Percentiles rank a stretch among this genome's conserved stretches.
phyloP scores from a whole-genome alignment of 2,888 invertebrate species.

The Drosophila macrospina region DNA sequence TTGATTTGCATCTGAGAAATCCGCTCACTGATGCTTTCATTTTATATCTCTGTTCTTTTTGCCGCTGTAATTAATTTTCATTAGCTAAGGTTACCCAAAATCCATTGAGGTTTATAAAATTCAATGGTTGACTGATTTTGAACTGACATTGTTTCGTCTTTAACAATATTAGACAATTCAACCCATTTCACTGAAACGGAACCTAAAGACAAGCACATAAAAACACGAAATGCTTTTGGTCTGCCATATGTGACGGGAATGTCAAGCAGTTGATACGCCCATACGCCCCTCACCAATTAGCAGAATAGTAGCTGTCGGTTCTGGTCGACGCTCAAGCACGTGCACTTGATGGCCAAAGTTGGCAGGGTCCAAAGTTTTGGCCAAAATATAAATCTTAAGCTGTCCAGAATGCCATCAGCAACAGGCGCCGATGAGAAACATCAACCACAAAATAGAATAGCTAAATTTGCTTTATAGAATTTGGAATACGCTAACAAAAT shows the following conservation, averaged over 20 bases:
- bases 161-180: slow-evolving; percentile 46
- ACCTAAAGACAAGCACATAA: slow-evolving; percentile 22
- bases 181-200: slow-evolving; percentile 43
- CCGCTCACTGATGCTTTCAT: slow-evolving; percentile 37
- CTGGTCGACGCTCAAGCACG: slow-evolving; percentile 58
- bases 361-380: slow-evolving; percentile 44
- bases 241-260: slow-evolving; percentile 61
- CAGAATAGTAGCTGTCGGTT: slow-evolving; percentile 58
- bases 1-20: slow-evolving; percentile 22
- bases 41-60: slow-evolving; percentile 23
- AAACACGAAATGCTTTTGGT: slow-evolving; percentile 31
- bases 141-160: slow-evolving; percentile 28
- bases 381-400: slow-evolving; percentile 71
- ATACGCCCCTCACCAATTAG: slow-evolving; percentile 57
- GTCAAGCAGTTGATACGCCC: slow-evolving; percentile 49
- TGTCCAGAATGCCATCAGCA: slow-evolving; percentile 61
- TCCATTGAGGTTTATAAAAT: slow-evolving; percentile 38
- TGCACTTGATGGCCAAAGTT: slow-evolving; percentile 71
- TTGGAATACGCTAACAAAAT: slow-evolving; percentile 19
- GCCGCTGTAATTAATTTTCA: slow-evolving; percentile 49
- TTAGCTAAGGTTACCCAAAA: slow-evolving; percentile 14
- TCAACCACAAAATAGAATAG: slow-evolving; percentile 14
- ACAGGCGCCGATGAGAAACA: slow-evolving; percentile 57
- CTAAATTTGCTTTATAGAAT: background rate
- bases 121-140: slow-evolving; percentile 30